These are phyloP conservation scores for Drosophila percnosoma DNA, from an alignment of 2,888 invertebrate genomes.

Conservation along the genomic window DNA sequence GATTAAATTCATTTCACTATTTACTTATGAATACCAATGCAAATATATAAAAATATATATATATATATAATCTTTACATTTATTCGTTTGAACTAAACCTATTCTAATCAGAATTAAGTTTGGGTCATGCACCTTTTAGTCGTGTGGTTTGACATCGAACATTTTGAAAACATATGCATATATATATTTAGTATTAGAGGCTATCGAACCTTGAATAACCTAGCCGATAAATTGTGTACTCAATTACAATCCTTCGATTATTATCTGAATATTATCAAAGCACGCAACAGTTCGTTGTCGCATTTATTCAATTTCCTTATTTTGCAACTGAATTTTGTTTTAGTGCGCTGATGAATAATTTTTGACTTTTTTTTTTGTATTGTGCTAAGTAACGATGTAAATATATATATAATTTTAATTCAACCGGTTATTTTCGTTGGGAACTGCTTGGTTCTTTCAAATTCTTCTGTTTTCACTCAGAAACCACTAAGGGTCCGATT, in stretches of 20 bases:
- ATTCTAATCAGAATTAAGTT: conserved; percentile 43
- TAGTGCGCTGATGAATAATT: not conserved
- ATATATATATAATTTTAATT: not conserved
- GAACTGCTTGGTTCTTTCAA: not conserved
- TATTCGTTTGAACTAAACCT: not conserved
- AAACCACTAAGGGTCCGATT: not conserved
- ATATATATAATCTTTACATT: not conserved
- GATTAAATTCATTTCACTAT: not conserved
- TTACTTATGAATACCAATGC: not conserved
- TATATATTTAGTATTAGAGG: not conserved
- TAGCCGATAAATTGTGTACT: not conserved
- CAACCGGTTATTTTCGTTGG: not conserved
- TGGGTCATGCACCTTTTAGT: conserved; percentile 56
- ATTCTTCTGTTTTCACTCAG: not conserved
- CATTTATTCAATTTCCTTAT: conserved; percentile 1
- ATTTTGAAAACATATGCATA: conserved; percentile 12
- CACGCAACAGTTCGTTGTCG: conserved; percentile 6
- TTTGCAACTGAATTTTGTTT: not conserved
- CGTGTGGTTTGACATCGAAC: conserved; percentile 45
- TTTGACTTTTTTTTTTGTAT: not conserved
- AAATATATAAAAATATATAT: not conserved
- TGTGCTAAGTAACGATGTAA: not conserved
- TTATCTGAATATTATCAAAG: conserved; percentile 9
- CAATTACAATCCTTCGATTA: no score
- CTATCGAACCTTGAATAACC: conserved; percentile 20